phyloP scores from a whole-genome alignment of 1,140 invertebrate species.

The Euura saliciscinereae region DNA sequence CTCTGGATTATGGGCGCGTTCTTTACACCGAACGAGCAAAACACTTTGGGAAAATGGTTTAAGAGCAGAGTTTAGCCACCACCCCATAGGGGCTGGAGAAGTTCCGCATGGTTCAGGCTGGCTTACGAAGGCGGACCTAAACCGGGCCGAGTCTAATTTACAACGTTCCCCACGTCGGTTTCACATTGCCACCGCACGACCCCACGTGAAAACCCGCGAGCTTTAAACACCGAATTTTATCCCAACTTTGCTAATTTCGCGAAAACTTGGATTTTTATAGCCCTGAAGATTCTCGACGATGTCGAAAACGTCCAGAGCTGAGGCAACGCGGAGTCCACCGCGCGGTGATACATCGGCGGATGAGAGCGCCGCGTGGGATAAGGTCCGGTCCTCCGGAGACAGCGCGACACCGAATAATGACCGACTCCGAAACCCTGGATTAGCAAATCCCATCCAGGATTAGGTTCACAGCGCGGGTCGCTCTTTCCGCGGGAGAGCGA shows the following conservation, averaged over 20 bases:
- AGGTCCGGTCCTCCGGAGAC: conserved; percentile 21
- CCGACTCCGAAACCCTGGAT: conserved; percentile 42
- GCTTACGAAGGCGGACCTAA: neutral
- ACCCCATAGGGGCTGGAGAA: neutral
- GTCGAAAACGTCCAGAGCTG: no score
- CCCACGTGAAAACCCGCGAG: neutral
- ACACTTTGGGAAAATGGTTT: neutral
- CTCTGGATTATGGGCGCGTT: neutral
- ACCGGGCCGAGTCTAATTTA: conserved; percentile 1
- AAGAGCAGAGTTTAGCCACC: neutral
- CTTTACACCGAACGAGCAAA: neutral
- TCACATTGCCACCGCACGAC: neutral
- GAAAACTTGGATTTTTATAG: no score
- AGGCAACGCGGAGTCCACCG: conserved; percentile 20
- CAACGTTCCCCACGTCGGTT: neutral
- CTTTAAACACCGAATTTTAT: neutral
- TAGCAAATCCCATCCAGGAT: conserved; percentile 40
- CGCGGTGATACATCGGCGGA: conserved; percentile 41
- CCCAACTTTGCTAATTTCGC: neutral
- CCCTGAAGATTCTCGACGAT: no score
- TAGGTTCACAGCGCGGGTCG: conserved; percentile 32
- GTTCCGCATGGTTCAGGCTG: neutral
- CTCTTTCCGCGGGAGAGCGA: neutral
- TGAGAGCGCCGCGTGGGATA: conserved; percentile 34
- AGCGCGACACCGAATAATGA: conserved; percentile 39